Evolutionary conservation across 2,888 invertebrate species (phyloP), one percentile per base, ranked within the genome.

Genomic region (Loripinus fragilis): DNA sequence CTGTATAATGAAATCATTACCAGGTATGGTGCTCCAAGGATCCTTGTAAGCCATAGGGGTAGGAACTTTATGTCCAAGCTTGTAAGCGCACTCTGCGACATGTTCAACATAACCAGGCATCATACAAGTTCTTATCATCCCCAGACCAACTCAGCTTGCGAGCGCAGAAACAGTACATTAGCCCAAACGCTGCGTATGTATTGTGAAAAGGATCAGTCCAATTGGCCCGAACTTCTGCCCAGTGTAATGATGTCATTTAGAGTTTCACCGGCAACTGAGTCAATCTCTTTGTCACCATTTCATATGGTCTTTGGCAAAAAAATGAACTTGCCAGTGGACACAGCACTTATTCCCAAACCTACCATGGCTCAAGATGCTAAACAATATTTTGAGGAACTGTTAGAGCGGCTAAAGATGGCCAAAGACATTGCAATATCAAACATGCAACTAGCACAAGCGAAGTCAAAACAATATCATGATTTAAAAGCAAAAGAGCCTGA

Each of bases 1-100:
- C 64, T 85, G 0, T 86, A 78, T 60, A 67, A 71, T 33, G 79
- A 85, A 71, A 78, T 86, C 20, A 76, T 86, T 70, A 60, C 79
- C 12, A 67, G 85, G 25, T 86, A 82, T 79, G 86, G 83, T 15
- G 78, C 83, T 8, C 83, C 80, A 23, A 28, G 52, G 17, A 42
- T 68, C 15, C 64, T 86, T 8, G 72, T 85, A 15, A 77, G 78
- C 38, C 85, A 85, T 52, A 72, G 78, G 82, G 83, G 45, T 45
- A 45, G n/a, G 20, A 52, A 52, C 25, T 23, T 52, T 28, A 23
- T 52, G 25, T 25, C 25, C 10, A 52, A 52, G 25, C 52, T 52
- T 23, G 52, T 23, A 10, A 52, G 52, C 25, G 52, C 52, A 5
- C 25, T 52, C 23, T 52, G 52, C 25, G 25, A 52, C 23, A 52